Evolutionary conservation across 2,113 vertebrate species (phyloP).

Genomic region (Pandion haliaetus): DNA sequence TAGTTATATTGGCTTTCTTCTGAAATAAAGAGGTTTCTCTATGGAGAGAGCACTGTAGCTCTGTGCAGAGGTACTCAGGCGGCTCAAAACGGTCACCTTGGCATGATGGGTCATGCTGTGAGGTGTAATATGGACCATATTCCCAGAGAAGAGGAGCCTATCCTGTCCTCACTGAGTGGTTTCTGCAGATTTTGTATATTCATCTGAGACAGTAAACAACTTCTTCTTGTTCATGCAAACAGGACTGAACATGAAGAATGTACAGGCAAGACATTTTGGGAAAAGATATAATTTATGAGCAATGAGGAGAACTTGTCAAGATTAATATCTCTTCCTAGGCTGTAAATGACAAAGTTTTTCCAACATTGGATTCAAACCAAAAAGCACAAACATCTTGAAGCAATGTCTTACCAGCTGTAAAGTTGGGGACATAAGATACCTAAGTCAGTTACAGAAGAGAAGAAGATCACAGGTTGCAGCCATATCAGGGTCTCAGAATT

Average conservation of each 20-base stretch:
- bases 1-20: neutral
- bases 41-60: neutral
- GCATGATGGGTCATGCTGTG: neutral
- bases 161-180: neutral
- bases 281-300: neutral
- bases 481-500: neutral
- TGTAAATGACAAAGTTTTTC: neutral
- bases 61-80: neutral
- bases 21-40: neutral
- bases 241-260: neutral
- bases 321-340: neutral
- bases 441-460: neutral
- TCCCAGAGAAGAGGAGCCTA: neutral
- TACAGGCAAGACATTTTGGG: neutral
- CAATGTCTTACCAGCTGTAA: neutral
- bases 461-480: neutral
- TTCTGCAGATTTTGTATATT: neutral
- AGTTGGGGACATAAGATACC: neutral
- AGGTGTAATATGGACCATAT: neutral
- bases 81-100: neutral
- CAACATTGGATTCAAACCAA: neutral
- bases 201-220: neutral
- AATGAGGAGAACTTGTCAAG: neutral
- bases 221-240: neutral
- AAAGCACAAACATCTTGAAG: neutral